These are phyloP conservation scores for Druon quercuslanigerum DNA, from an alignment of 1,140 invertebrate species.

Conservation along the genomic window DNA sequence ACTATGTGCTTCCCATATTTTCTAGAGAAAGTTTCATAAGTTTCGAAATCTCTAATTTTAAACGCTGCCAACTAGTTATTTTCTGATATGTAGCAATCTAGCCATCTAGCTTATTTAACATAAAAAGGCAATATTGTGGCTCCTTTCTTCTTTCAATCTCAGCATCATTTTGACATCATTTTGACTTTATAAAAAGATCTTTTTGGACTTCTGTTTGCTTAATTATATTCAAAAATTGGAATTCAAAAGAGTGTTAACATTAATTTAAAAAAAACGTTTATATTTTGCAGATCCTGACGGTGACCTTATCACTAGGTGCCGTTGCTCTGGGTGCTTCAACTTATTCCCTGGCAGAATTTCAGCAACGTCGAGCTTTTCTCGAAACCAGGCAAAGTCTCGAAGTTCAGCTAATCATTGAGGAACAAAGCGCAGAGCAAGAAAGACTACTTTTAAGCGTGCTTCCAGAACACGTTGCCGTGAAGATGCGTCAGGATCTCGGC, in stretches of 20 bases:
- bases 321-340: conserved; percentile 84
- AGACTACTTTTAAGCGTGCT: conserved; percentile 92
- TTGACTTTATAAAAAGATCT: too few species aligned
- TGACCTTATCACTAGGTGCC: conserved; percentile 75
- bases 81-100: too few species aligned
- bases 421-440: conserved; percentile 94
- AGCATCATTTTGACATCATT: too few species aligned
- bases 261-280: conserved; percentile 5
- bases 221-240: not conserved
- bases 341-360: conserved; percentile 89
- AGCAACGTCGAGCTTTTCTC: conserved; percentile 90
- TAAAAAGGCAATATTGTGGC: too few species aligned
- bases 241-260: not conserved
- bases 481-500: conserved; percentile 94
- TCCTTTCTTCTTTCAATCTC: too few species aligned
- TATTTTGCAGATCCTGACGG: conserved; percentile 77
- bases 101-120: too few species aligned
- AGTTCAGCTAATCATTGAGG: conserved; percentile 93
- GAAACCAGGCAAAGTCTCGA: conserved; percentile 94
- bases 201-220: too few species aligned
- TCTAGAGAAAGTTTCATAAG: too few species aligned
- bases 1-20: too few species aligned
- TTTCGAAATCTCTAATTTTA: too few species aligned
- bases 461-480: conserved; percentile 95
- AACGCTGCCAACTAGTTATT: too few species aligned